phyloP scores from a whole-genome alignment of 2,113 vertebrate species.

The Budorcas taxicolor region DNA sequence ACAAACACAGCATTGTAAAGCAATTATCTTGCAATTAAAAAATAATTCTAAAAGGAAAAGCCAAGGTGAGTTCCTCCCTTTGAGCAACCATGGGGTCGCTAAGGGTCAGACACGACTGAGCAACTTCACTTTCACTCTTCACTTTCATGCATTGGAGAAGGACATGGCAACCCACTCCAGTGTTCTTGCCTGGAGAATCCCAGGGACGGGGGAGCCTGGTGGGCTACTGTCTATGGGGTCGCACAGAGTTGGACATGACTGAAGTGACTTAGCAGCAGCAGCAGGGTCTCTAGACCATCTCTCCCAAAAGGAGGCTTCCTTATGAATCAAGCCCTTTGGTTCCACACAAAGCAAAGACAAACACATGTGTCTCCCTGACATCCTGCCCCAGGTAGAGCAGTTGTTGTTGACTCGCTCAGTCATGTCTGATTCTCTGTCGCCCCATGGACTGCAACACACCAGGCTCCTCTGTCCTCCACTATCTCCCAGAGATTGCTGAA shows the following conservation, averaged over 20 bases:
- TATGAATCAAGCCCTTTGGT: no score
- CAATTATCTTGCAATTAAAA: background rate
- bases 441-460: background rate
- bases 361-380: background rate
- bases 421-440: background rate
- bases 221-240: no score
- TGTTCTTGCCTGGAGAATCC: no score
- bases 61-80: background rate
- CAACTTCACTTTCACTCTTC: no score
- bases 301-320: background rate
- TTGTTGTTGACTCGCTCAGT: accelerated
- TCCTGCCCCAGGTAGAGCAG: background rate
- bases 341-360: background rate
- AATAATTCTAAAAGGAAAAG: background rate
- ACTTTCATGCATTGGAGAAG: no score
- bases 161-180: no score
- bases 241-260: no score
- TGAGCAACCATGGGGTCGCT: no score
- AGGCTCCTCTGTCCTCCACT: background rate
- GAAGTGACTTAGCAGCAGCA: no score
- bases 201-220: no score
- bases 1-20: background rate
- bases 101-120: no score
- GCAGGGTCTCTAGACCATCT: accelerated
- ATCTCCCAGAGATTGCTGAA: background rate